Evolutionary conservation across 37 sponge, comb jelly and placozoan genomes (phyloP).

Genomic region (Dysidea cf. avara): DNA sequence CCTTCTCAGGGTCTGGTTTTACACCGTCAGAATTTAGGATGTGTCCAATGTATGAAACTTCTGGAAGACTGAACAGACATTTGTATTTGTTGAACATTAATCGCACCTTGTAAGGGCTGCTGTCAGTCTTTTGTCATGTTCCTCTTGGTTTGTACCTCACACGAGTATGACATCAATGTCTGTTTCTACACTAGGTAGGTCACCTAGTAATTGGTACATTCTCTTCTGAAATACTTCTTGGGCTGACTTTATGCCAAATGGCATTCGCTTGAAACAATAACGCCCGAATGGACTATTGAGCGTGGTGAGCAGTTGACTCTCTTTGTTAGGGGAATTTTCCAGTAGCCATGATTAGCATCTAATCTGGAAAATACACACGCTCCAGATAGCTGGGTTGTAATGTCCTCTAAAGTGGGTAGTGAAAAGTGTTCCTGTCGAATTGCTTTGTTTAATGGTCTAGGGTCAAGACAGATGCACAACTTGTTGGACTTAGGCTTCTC

Average conservation of each 20-base stretch:
- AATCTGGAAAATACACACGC: background rate
- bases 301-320: background rate
- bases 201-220: constrained; percentile 13
- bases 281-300: constrained; percentile 1
- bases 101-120: background rate
- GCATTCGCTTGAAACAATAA: too few species aligned
- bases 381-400: background rate
- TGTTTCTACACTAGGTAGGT: constrained; percentile 5
- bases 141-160: too few species aligned
- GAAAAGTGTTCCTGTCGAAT: background rate
- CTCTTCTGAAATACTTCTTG: too few species aligned
- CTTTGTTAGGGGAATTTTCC: constrained; percentile 10
- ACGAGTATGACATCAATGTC: constrained; percentile 1
- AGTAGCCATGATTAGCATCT: too few species aligned
- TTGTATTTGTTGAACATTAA: too few species aligned
- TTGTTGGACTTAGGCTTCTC: too few species aligned
- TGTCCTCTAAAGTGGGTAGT: constrained; percentile 24
- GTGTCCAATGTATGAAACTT: too few species aligned
- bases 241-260: too few species aligned
- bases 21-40: too few species aligned
- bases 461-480: too few species aligned
- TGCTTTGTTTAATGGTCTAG: background rate
- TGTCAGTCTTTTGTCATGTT: background rate
- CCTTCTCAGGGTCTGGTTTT: too few species aligned
- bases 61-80: too few species aligned